phyloP scores from a whole-genome alignment of 2,797 vertebrate species.

The Molossus molossus region DNA sequence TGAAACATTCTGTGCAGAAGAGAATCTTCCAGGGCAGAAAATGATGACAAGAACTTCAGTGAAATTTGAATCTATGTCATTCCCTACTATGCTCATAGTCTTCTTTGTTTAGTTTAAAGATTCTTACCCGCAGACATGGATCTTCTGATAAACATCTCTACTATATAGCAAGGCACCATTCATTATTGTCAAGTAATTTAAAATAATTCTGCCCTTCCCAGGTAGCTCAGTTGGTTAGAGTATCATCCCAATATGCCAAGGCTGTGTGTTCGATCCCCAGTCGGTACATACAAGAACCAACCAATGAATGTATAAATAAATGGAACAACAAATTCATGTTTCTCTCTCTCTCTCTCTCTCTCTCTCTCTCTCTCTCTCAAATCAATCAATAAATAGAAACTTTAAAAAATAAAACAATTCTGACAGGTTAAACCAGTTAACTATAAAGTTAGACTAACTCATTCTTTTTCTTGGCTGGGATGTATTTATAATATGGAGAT shows the following conservation, averaged over 20 bases:
- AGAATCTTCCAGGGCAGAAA: background rate
- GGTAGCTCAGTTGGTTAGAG: background rate
- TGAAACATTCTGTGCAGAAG: background rate
- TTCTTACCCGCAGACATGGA: background rate
- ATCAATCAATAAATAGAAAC: background rate
- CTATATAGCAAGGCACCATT: background rate
- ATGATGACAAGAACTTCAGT: background rate
- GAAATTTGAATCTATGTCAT: background rate
- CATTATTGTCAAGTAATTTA: background rate
- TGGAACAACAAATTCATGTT: background rate
- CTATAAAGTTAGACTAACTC: background rate
- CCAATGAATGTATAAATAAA: background rate
- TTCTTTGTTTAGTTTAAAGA: background rate
- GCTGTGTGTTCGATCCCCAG: background rate
- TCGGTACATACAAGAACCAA: background rate
- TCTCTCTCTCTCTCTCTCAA: background rate
- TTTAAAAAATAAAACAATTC: conserved; percentile 1
- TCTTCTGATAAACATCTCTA: background rate
- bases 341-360: no score
- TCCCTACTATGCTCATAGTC: background rate
- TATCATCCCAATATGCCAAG: background rate
- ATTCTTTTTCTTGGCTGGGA: background rate
- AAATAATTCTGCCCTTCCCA: background rate
- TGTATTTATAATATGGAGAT: background rate
- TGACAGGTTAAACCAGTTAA: background rate